Base-by-base conservation (phyloP, 1,140 invertebrate species). In the Episyrphus balteatus region DNA sequence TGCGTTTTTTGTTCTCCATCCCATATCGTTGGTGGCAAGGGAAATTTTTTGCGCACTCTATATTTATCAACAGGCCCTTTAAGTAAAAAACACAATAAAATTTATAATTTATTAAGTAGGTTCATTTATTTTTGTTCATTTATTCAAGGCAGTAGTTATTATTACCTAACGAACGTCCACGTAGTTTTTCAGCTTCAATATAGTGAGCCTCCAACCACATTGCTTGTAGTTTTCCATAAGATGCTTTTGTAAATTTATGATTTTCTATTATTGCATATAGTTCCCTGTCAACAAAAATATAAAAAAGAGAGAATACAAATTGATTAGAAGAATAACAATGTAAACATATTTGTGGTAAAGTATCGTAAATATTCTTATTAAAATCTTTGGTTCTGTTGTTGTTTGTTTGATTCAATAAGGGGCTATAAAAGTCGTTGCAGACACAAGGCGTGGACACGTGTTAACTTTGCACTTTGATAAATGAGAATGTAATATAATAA, bases 1-100 rank as follows among this genome's bases (percentile, higher is more conserved):
- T 99, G 97, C n/a, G 95, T 99, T 76, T 99, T 99, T 72, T 99
- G 96, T 62, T 99, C 97, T n/a, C 97, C 97, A 71, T 99, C 96
- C 96, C 95, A 98, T 52, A 99, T 99, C 2, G 96, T 99, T 40
- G 92, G 73, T 21, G 97, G 97, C 57, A 98, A 70, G 0, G 97
- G 97, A 63, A 95, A 98, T 84, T 99, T 99, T 83, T 99, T 99
- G 11, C 88, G 73, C 1, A 99, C 95, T n/a, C 97, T 75, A 74
- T 99, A 99, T 70, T 99, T 99, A 73, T 99, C 97, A 2, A 99
- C 97, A 1, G 97, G 96, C 1, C 97, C 66, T 68, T 36, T n/a
- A 53, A 30, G 18, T 39, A 26, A 11, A 11, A 6, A 44, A 18
- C n/a, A 46, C 33, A 47, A 46, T n/a, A 39, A 42, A 10, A 31